Conservation (phyloP, 2,888 invertebrate species). For the Drosophila yooni region DNA sequence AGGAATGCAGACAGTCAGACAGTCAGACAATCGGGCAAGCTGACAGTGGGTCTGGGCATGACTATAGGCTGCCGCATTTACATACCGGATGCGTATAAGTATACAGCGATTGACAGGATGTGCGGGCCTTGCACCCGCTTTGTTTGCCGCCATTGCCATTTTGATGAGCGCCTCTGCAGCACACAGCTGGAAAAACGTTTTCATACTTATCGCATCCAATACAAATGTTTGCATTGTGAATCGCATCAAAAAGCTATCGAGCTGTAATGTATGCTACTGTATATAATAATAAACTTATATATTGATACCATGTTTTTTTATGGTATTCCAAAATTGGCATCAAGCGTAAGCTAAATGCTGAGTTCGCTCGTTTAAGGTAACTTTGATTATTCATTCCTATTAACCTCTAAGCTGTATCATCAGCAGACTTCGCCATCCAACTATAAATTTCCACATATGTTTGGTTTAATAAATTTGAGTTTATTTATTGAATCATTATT, state of each 20-base stretch:
- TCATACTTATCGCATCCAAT: slow-evolving; percentile 51
- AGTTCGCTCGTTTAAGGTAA: background rate
- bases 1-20: slow-evolving; percentile 4
- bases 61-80: slow-evolving; percentile 58
- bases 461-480: background rate
- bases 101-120: slow-evolving; percentile 78
- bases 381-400: background rate
- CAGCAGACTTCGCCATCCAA: background rate
- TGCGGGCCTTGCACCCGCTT: slow-evolving; percentile 72
- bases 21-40: slow-evolving; percentile 11
- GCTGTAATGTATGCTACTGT: background rate
- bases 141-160: slow-evolving; percentile 52
- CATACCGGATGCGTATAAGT: slow-evolving; percentile 78
- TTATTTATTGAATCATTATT: background rate
- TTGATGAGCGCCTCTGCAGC: slow-evolving; percentile 35
- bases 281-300: background rate
- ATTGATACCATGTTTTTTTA: background rate
- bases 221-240: slow-evolving; percentile 29
- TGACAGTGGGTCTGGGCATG: slow-evolving; percentile 24
- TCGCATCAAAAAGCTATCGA: slow-evolving; percentile 7
- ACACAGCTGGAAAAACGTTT: slow-evolving; percentile 35
- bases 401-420: background rate
- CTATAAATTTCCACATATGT: background rate
- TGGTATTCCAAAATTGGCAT: background rate
- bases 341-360: background rate